Evolutionary conservation across 2,888 invertebrate genomes (phyloP).

Genomic region (Anoncus sp.): DNA sequence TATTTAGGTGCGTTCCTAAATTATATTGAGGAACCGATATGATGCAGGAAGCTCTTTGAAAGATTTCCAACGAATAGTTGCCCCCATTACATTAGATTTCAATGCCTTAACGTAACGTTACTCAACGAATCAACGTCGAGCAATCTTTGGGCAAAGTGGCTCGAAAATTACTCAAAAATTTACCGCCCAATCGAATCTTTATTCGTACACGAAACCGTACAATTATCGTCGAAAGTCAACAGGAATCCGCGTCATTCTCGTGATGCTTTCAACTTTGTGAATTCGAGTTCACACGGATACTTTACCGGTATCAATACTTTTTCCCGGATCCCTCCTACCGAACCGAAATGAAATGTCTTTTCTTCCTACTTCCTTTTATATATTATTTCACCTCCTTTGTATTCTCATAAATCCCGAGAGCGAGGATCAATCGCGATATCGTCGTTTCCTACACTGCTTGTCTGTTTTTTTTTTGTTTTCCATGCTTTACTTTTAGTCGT

Average conservation of each 20-base stretch:
- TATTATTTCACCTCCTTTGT: conserved; percentile 17
- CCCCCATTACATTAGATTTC: too few species aligned
- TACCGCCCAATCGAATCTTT: too few species aligned
- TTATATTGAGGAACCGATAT: too few species aligned
- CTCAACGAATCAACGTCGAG: too few species aligned
- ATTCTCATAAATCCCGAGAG: conserved; percentile 32
- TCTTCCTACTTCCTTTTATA: neutral
- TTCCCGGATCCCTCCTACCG: conserved; percentile 1
- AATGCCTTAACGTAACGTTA: too few species aligned
- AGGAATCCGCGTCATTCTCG: neutral
- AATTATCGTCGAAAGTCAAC: neutral
- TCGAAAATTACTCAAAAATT: too few species aligned
- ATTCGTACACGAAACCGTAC: too few species aligned
- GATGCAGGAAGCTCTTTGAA: too few species aligned
- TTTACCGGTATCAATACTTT: conserved; percentile 8
- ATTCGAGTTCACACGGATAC: conserved; percentile 25
- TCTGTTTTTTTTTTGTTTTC: conserved; percentile 19
- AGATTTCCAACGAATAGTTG: too few species aligned
- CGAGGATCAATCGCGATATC: conserved; percentile 52
- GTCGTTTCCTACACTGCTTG: conserved; percentile 34
- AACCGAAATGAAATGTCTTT: conserved; percentile 15
- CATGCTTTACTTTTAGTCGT: conserved; percentile 26
- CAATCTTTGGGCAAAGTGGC: too few species aligned
- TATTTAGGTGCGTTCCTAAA: too few species aligned
- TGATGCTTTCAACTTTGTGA: neutral